These are phyloP conservation scores for Clanis bilineata DNA, from an alignment of 2,888 invertebrate genomes.

Conservation along the genomic window DNA sequence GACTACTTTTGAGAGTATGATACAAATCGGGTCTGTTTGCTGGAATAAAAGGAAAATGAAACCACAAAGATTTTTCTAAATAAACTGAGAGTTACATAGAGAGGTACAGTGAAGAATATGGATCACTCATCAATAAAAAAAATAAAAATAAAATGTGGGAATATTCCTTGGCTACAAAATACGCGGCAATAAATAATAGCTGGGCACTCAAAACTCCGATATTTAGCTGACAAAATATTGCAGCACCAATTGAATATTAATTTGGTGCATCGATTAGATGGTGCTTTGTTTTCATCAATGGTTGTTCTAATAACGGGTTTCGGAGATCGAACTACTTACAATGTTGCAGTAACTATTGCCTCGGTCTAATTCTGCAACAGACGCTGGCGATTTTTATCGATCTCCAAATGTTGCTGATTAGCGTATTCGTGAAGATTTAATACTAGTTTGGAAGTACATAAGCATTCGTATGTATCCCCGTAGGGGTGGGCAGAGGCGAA, in stretches of 20 bases:
- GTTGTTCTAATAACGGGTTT: conserved; percentile 53
- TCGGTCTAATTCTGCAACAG: conserved; percentile 54
- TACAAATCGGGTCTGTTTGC: no score
- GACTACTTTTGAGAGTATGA: no score
- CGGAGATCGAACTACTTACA: conserved; percentile 32
- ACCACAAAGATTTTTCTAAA: no score
- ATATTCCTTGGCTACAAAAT: not conserved
- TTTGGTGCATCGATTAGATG: conserved; percentile 32
- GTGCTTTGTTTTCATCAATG: conserved; percentile 59
- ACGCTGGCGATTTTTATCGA: conserved; percentile 51
- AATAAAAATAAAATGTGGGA: no score
- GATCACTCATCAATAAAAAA: no score
- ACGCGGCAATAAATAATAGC: not conserved
- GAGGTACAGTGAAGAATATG: no score
- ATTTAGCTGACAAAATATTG: not conserved
- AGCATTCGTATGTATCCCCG: no score
- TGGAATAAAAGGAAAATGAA: no score
- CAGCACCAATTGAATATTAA: conserved; percentile 24
- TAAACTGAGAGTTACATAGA: no score
- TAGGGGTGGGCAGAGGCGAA: no score
- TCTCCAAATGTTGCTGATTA: conserved; percentile 38
- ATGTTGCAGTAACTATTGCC: conserved; percentile 47
- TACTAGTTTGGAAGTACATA: not conserved
- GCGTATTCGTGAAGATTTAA: conserved; percentile 6
- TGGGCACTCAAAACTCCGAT: not conserved